These are phyloP conservation scores for Aplysia californica DNA, from an alignment of 1,140 invertebrate species.

Conservation along the genomic window DNA sequence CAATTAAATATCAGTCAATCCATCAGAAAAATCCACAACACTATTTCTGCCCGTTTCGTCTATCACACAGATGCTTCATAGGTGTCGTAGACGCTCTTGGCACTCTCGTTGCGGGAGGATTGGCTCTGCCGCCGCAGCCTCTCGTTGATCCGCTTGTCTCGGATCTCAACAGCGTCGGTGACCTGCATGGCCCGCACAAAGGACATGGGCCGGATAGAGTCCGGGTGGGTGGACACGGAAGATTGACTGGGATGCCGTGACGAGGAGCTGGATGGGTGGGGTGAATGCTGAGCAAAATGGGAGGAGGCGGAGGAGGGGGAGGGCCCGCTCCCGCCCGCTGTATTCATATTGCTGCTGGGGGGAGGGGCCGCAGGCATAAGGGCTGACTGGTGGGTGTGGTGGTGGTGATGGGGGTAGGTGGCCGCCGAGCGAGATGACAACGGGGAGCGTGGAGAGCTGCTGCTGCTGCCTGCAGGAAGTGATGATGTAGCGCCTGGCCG, in stretches of 20 bases:
- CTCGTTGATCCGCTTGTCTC: constrained; percentile 38
- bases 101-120: constrained; percentile 75
- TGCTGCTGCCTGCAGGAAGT: background rate
- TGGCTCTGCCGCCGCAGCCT: constrained; percentile 28
- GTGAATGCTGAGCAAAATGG: too few relatives aligned
- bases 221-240: constrained; percentile 23
- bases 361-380: too few relatives aligned
- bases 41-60: background rate
- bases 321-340: too few relatives aligned
- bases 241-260: constrained; percentile 19
- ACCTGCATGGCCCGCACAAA: constrained; percentile 93
- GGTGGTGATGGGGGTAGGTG: background rate
- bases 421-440: background rate
- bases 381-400: too few relatives aligned
- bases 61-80: constrained; percentile 90
- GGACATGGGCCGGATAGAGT: constrained; percentile 84
- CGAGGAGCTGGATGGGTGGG: constrained; percentile 18
- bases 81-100: constrained; percentile 92
- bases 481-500: background rate
- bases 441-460: background rate
- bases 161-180: constrained; percentile 74
- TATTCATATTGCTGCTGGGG: too few relatives aligned
- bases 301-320: too few relatives aligned
- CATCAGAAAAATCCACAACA: background rate
- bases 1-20: background rate